phyloP scores from a whole-genome alignment of 2,888 invertebrate species.

The Coenonympha arcania region DNA sequence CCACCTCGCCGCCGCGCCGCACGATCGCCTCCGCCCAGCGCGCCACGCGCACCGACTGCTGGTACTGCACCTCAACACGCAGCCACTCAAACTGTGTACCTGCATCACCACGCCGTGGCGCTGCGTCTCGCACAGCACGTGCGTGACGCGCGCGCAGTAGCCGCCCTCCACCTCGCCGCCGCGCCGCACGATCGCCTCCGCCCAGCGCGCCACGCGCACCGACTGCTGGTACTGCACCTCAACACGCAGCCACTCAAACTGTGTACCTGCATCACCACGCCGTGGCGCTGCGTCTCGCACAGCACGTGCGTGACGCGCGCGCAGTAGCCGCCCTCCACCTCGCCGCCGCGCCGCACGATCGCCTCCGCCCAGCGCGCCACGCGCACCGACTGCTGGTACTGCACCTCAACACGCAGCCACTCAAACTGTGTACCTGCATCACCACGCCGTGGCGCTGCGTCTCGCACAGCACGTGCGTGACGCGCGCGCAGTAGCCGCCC shows the following conservation, averaged over 20 bases:
- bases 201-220: constrained; percentile 76
- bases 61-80: constrained; percentile 77
- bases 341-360: constrained; percentile 87
- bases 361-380: constrained; percentile 79
- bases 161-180: constrained; percentile 91
- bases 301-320: constrained; percentile 92
- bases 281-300: constrained; percentile 91
- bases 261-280: constrained; percentile 85
- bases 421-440: constrained; percentile 75
- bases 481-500: constrained; percentile 84
- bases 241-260: neutral
- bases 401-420: constrained; percentile 52
- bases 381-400: constrained; percentile 81
- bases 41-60: constrained; percentile 75
- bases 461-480: constrained; percentile 94
- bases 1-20: constrained; percentile 90
- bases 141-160: constrained; percentile 91
- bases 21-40: constrained; percentile 82
- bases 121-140: constrained; percentile 93
- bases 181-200: constrained; percentile 81
- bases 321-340: constrained; percentile 88
- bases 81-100: constrained; percentile 34
- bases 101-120: constrained; percentile 93
- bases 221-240: constrained; percentile 82
- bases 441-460: constrained; percentile 93